phyloP scores from a whole-genome alignment of 2,888 invertebrate species.

The Torymus auratus region DNA sequence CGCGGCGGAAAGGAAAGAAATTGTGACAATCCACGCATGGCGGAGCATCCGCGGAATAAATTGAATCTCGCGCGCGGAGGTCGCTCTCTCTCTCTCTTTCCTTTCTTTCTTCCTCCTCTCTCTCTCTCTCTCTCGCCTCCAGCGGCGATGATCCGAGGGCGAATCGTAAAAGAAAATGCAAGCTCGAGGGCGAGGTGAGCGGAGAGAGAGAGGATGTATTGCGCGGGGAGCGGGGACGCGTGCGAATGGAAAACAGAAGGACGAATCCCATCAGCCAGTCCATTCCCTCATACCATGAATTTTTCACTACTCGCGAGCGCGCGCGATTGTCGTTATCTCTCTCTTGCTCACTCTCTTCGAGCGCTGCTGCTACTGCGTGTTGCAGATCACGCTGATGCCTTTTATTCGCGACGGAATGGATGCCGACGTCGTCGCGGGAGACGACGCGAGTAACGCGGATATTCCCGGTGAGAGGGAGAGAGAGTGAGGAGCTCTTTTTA shows the following conservation, averaged over 20 bases:
- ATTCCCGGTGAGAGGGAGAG: too few species aligned
- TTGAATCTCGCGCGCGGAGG: conserved; percentile 65
- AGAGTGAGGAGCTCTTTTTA: too few species aligned
- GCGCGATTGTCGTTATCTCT: conserved; percentile 34
- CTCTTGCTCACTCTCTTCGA: conserved; percentile 13
- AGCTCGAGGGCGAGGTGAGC: conserved; percentile 19
- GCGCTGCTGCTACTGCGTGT: not conserved
- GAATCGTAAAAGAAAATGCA: conserved; percentile 58
- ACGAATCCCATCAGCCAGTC: conserved; percentile 57
- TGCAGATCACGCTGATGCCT: conserved; percentile 16
- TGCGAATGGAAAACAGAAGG: conserved; percentile 59
- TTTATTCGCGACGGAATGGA: conserved; percentile 6
- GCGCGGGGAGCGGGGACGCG: not conserved
- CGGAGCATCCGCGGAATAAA: conserved; percentile 68
- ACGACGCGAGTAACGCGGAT: too few species aligned
- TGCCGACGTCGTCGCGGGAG: too few species aligned
- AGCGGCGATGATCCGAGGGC: conserved; percentile 30
- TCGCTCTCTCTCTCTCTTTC: not conserved
- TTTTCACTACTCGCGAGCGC: conserved; percentile 36
- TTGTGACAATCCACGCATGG: conserved; percentile 67
- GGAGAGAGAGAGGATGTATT: not conserved
- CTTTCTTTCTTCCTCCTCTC: too few species aligned
- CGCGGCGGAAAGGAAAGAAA: conserved; percentile 62
- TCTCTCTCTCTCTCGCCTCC: not conserved
- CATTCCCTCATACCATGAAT: conserved; percentile 40